Evolutionary conservation across 2,888 invertebrate genomes (phyloP), one percentile per base, ranked within the genome.

Genomic region (Drosophila formosana): DNA sequence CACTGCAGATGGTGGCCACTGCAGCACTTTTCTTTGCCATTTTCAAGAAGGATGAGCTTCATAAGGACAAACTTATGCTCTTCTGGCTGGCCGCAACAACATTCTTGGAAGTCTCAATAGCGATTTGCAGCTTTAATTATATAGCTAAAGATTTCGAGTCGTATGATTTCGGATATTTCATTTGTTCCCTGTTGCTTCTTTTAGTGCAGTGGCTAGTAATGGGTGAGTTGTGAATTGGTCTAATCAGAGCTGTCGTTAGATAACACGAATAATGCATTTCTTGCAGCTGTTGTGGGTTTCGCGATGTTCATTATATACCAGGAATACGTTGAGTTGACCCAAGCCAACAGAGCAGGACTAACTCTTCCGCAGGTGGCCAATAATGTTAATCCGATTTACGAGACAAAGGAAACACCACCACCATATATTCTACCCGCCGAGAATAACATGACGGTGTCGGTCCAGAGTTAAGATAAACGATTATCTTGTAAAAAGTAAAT

Each of bases 371-470:
- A 34, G n/a, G 30, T 11, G 13, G n/a, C 8, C 6, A n/a, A 47
- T 11, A 2, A 8, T 3, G 25, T 51, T 25, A 13, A 7, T 26
- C 34, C 34, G 9, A 28, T 11, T n/a, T 28, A 5, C 7, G 58
- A 68, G 23, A 67, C 56, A 30, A 65, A 68, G 49, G 37, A 58
- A 30, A 30, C 11, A n/a, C 68, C 64, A 6, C 64, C 57, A 4
- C 39, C 67, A 11, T 64, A 67, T 30, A 57, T 57, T 3, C 64
- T 65, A 25, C 49, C 57, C 8, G 57, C 58, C 7, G 57, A 56
- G 6, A 18, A 18, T 18, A 30, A 39, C 4, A 1, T 39, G 8
- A 11, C 50, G 18, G 50, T 51, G 0, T 37, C 47, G 2, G 41
- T 56, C 26, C 39, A 41, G 13, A 51, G 18, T 5, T 55, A 18